phyloP scores from a whole-genome alignment of 2,113 vertebrate genomes.

The Podilymbus podiceps region DNA sequence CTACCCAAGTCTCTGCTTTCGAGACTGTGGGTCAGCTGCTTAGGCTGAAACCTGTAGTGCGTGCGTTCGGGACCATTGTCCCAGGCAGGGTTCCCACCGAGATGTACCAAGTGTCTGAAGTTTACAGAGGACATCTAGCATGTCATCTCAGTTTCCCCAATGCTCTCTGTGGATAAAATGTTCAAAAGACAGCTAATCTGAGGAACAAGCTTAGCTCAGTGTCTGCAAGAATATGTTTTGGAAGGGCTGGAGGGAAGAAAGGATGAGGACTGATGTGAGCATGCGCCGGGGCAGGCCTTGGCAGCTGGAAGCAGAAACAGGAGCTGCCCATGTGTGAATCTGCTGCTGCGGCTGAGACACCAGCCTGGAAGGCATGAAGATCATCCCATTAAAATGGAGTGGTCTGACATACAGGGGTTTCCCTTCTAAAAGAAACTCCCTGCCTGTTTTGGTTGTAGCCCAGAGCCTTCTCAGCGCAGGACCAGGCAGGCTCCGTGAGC shows the following conservation, averaged over 20 bases:
- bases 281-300: neutral
- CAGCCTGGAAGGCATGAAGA: neutral
- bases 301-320: neutral
- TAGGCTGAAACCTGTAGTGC: neutral
- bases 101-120: neutral
- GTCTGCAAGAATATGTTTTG: rapidly evolving
- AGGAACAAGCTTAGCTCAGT: neutral
- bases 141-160: neutral
- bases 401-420: neutral
- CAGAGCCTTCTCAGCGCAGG: neutral
- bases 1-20: neutral
- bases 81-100: neutral
- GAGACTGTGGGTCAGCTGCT: neutral
- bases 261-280: neutral
- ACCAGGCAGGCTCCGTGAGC: neutral
- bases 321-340: neutral
- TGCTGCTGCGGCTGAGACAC: neutral
- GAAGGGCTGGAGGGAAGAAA: neutral
- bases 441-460: neutral
- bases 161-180: neutral
- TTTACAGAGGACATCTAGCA: neutral
- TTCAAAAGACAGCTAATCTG: neutral
- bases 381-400: neutral
- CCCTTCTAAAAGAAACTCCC: neutral
- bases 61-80: rapidly evolving